A percentile compares a stretch with the other conserved stretches of the same genome.
Evolutionary conservation across 1,140 invertebrate species (phyloP).

Genomic region (Cyrtorhinus lividipennis): DNA sequence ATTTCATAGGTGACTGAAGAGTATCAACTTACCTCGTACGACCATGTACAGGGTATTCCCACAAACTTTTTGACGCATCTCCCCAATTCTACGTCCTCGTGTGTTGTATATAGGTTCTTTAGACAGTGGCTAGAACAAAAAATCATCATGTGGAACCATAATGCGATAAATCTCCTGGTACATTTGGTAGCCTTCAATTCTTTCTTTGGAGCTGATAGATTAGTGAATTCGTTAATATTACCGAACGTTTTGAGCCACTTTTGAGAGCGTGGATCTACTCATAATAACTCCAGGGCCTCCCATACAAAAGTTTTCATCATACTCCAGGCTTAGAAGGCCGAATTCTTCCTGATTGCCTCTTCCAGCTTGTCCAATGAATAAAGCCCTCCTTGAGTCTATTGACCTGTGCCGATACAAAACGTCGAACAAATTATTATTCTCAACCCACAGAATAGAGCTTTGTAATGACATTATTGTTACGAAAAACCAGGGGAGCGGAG

Average conservation of each 20-base stretch:
- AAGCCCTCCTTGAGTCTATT: slow-evolving; percentile 73
- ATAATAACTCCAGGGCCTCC: slow-evolving; percentile 93
- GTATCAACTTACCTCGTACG: slow-evolving; percentile 94
- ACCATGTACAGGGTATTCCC: slow-evolving; percentile 94
- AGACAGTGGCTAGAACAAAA: slow-evolving; percentile 49
- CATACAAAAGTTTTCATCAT: slow-evolving; percentile 99
- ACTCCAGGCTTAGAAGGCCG: slow-evolving; percentile 77
- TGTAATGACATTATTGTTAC: no score
- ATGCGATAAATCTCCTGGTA: no score
- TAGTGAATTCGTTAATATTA: no score
- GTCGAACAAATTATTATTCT: no score
- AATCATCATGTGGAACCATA: no score
- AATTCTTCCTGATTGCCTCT: slow-evolving; percentile 61
- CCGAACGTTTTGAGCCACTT: slow-evolving; percentile 66
- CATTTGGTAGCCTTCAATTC: no score
- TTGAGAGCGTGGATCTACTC: slow-evolving; percentile 57
- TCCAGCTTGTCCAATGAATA: slow-evolving; percentile 71
- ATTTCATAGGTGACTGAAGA: no score
- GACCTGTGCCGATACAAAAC: no score
- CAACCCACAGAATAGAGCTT: no score
- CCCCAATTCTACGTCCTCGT: slow-evolving; percentile 97
- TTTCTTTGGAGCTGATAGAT: no score
- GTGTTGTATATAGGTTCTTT: slow-evolving; percentile 85
- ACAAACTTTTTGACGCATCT: slow-evolving; percentile 88
- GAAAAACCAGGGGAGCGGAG: no score